Evolutionary conservation across 2,888 invertebrate genomes (phyloP).

Genomic region (Iselma pallidipennis): DNA sequence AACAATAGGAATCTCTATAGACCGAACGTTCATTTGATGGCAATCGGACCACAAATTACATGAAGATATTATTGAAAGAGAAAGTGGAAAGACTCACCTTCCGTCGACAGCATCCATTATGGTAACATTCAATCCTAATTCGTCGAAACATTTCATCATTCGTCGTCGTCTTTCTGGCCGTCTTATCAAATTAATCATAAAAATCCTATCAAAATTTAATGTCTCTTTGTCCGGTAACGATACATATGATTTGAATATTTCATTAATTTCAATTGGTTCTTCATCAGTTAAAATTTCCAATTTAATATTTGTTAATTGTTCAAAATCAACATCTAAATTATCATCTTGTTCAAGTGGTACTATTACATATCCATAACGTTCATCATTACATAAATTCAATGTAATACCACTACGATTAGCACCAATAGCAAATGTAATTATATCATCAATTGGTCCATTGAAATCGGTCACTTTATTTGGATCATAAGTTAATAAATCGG

Average conservation of each 20-base stretch:
- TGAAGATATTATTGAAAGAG: too few relatives aligned
- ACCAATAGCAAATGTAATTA: slow-evolving; percentile 87
- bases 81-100: slow-evolving; percentile 62
- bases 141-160: slow-evolving; percentile 80
- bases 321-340: slow-evolving; percentile 65
- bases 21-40: too few relatives aligned
- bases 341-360: slow-evolving; percentile 78
- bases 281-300: slow-evolving; percentile 61
- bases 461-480: slow-evolving; percentile 65
- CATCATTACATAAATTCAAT: slow-evolving; percentile 79
- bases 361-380: slow-evolving; percentile 79
- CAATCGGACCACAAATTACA: too few relatives aligned
- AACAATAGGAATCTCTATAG: too few relatives aligned
- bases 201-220: slow-evolving; percentile 78
- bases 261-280: slow-evolving; percentile 55
- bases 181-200: slow-evolving; percentile 88
- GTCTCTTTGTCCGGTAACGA: slow-evolving; percentile 60
- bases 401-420: slow-evolving; percentile 69
- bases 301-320: slow-evolving; percentile 76
- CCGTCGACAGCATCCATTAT: slow-evolving; percentile 88
- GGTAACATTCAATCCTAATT: slow-evolving; percentile 78
- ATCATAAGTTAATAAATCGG: slow-evolving; percentile 75
- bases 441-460: slow-evolving; percentile 79
- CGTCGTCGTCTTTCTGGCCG: slow-evolving; percentile 75
- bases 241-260: slow-evolving; percentile 49